Percentiles rank a stretch among this genome's conserved stretches.
phyloP scores from a whole-genome alignment of 2,113 vertebrate species.

The Sapajus apella region DNA sequence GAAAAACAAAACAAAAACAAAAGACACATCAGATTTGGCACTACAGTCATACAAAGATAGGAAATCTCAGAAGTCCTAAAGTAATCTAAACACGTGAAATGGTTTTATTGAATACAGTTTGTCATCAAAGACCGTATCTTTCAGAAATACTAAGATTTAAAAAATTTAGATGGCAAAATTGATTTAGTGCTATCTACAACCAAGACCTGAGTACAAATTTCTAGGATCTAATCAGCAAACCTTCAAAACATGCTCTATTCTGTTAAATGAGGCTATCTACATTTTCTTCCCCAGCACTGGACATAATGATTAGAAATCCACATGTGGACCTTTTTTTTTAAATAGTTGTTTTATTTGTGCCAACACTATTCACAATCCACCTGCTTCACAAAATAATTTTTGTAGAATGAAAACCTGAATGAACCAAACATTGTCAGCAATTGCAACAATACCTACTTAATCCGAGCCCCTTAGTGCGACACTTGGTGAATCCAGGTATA shows the following conservation, averaged over 20 bases:
- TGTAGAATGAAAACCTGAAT: background rate
- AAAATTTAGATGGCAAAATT: background rate
- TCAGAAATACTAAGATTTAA: background rate
- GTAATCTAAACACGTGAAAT: slow-evolving; percentile 35
- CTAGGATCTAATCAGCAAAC: background rate
- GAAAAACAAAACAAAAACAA: slow-evolving; percentile 41
- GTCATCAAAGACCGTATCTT: background rate
- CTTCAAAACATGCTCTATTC: background rate
- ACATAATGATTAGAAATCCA: background rate
- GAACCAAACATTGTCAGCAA: background rate
- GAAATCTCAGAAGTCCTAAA: background rate
- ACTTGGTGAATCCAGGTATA: background rate
- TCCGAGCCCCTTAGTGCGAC: background rate
- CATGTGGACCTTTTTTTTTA: background rate
- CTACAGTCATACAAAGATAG: background rate
- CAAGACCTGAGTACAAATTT: background rate
- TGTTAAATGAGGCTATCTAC: background rate
- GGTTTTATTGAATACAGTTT: background rate
- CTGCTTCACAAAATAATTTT: background rate
- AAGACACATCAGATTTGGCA: background rate
- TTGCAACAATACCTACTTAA: background rate
- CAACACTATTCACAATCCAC: background rate
- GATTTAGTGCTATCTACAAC: background rate
- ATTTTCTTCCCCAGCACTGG: background rate
- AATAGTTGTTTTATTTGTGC: background rate